phyloP scores from a whole-genome alignment of 1,140 invertebrate species.

The Glomeris maerens region DNA sequence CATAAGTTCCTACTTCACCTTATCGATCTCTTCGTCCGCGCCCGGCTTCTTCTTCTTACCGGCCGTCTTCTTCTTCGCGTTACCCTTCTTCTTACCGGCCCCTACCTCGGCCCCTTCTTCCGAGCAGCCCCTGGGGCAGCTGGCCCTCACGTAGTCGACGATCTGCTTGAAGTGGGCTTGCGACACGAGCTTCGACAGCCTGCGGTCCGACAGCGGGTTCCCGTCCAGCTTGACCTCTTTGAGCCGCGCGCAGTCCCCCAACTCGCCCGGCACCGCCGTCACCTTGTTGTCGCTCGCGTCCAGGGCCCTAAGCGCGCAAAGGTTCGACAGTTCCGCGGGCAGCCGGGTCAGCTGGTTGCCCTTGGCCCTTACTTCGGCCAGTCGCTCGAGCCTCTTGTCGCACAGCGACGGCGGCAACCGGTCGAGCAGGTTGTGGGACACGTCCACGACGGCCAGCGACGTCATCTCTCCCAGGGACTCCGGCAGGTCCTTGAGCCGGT shows the following conservation, averaged over 20 bases:
- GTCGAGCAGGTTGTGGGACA: slow-evolving; percentile 51
- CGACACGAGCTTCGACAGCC: slow-evolving; percentile 53
- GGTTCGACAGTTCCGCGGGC: slow-evolving; percentile 38
- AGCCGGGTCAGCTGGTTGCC: slow-evolving; percentile 49
- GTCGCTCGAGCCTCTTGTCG: slow-evolving; percentile 40
- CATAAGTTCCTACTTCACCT: slow-evolving; percentile 18
- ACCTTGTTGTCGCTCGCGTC: slow-evolving; percentile 53
- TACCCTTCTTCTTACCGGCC: slow-evolving; percentile 20
- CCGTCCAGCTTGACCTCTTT: slow-evolving; percentile 50
- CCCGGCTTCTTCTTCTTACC: slow-evolving; percentile 27
- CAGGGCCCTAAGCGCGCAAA: slow-evolving; percentile 49
- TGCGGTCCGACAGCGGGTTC: slow-evolving; percentile 54
- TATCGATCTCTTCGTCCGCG: slow-evolving; percentile 20
- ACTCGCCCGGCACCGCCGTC: slow-evolving; percentile 42
- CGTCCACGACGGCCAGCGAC: slow-evolving; percentile 42
- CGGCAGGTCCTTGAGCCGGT: slow-evolving; percentile 46
- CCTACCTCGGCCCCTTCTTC: slow-evolving; percentile 19
- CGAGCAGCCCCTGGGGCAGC: slow-evolving; percentile 36
- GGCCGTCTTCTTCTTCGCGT: slow-evolving; percentile 38
- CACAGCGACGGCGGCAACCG: slow-evolving; percentile 46
- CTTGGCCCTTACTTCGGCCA: slow-evolving; percentile 50
- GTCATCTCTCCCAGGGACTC: slow-evolving; percentile 39
- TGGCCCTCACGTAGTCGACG: slow-evolving; percentile 48
- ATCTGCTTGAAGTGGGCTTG: slow-evolving; percentile 51
- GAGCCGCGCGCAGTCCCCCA: slow-evolving; percentile 47